phyloP scores from a whole-genome alignment of 2,113 vertebrate species.

The Acanthochromis polyacanthus region DNA sequence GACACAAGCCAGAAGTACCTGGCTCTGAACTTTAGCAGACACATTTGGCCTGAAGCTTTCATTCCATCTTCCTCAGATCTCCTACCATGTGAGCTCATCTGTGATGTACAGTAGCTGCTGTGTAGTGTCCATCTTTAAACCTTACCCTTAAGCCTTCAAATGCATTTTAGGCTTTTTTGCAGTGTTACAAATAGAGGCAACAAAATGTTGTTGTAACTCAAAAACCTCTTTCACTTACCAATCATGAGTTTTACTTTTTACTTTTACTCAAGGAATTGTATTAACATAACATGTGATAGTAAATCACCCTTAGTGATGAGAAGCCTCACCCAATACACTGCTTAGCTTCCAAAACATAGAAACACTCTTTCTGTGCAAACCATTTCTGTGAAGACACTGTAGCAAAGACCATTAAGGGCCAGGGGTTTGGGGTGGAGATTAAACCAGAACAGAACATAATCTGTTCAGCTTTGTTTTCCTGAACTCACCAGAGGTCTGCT shows the following conservation, averaged over 20 bases:
- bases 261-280: conserved; percentile 3
- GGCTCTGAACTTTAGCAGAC: conserved; percentile 28
- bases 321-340: conserved; percentile 8
- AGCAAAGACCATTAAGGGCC: background rate
- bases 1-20: conserved; percentile 1
- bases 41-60: conserved; percentile 19
- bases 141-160: background rate
- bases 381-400: background rate
- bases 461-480: conserved; percentile 34
- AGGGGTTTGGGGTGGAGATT: conserved; percentile 1
- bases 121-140: background rate
- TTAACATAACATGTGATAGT: too few relatives aligned
- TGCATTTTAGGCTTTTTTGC: background rate
- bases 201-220: background rate
- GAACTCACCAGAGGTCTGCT: conserved; percentile 33
- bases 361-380: conserved; percentile 5
- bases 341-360: conserved; percentile 1
- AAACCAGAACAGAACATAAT: conserved; percentile 21
- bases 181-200: background rate
- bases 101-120: conserved; percentile 5
- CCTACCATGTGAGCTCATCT: background rate
- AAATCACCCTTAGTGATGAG: background rate
- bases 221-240: conserved; percentile 20
- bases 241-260: conserved; percentile 35
- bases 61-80: conserved; percentile 20